A percentile compares a stretch with the other conserved stretches of the same genome.
phyloP scores from a whole-genome alignment of 2,888 invertebrate species.

The Leptopterna dolabrata region DNA sequence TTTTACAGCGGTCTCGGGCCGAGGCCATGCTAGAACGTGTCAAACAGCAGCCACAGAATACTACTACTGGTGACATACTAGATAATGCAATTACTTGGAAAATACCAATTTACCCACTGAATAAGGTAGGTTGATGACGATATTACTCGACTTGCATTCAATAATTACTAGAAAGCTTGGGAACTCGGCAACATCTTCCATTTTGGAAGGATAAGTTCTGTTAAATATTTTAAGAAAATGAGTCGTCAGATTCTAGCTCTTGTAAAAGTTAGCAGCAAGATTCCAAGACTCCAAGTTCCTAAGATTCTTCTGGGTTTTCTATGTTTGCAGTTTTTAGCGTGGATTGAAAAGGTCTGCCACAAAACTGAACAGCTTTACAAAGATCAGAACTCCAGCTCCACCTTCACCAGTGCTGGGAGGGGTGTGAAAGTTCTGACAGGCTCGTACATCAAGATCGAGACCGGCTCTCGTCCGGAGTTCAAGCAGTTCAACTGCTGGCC shows the following conservation, averaged over 20 bases:
- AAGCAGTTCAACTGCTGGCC: conserved; percentile 76
- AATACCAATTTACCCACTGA: conserved; percentile 61
- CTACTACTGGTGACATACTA: conserved; percentile 58
- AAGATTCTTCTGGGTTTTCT: too few relatives aligned
- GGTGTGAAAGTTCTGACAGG: conserved; percentile 60
- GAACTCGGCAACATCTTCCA: too few relatives aligned
- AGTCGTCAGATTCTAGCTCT: too few relatives aligned
- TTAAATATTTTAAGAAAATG: too few relatives aligned
- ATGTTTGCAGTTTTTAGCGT: conserved; percentile 58
- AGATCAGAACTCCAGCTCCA: background rate
- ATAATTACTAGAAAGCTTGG: too few relatives aligned
- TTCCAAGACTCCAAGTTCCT: too few relatives aligned
- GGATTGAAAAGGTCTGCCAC: conserved; percentile 57
- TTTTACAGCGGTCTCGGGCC: conserved; percentile 73
- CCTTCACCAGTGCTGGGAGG: background rate
- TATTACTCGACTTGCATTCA: background rate
- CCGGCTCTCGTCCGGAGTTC: conserved; percentile 69
- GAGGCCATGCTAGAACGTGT: conserved; percentile 86
- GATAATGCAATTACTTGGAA: conserved; percentile 61
- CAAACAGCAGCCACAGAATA: conserved; percentile 66
- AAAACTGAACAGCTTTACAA: background rate
- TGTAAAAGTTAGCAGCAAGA: too few relatives aligned
- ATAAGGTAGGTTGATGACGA: conserved; percentile 53
- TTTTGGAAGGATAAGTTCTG: too few relatives aligned
- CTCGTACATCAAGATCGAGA: conserved; percentile 62